phyloP scores from a whole-genome alignment of 2,888 invertebrate species.

The Incurvaria masculella region DNA sequence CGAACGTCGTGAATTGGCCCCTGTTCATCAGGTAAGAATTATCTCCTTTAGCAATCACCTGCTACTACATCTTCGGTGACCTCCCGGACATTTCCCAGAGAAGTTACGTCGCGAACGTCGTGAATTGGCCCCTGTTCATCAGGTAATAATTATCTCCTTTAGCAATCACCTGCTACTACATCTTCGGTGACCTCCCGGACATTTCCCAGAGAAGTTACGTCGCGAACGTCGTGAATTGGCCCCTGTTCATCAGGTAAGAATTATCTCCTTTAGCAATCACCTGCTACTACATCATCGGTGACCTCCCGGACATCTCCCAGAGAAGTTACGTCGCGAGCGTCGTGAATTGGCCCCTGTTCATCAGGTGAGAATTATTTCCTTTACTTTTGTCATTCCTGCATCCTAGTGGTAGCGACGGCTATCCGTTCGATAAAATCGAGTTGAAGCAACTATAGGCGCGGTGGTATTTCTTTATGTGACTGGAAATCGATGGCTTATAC shows the following conservation, averaged over 20 bases:
- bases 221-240: constrained; percentile 58
- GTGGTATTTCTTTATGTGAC: too few relatives aligned
- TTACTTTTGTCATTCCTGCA: too few relatives aligned
- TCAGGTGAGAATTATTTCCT: too few relatives aligned
- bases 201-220: constrained; percentile 29
- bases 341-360: constrained; percentile 75
- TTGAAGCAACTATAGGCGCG: too few relatives aligned
- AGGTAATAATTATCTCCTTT: too few relatives aligned
- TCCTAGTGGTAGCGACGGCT: too few relatives aligned
- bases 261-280: constrained; percentile 80
- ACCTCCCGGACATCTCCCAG: constrained; percentile 30
- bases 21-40: constrained; percentile 80
- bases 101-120: constrained; percentile 38
- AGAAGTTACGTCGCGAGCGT: constrained; percentile 39
- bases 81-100: constrained; percentile 30
- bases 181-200: constrained; percentile 55
- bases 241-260: constrained; percentile 81
- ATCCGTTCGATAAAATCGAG: too few relatives aligned
- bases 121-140: constrained; percentile 80
- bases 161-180: constrained; percentile 76
- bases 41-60: constrained; percentile 76
- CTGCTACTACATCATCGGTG: constrained; percentile 73
- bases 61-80: constrained; percentile 72
- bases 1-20: constrained; percentile 62
- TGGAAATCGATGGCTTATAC: too few relatives aligned